Percentiles rank a stretch among this genome's conserved stretches.
phyloP scores from a whole-genome alignment of 2,797 vertebrate species.

The Halcyon badia region DNA sequence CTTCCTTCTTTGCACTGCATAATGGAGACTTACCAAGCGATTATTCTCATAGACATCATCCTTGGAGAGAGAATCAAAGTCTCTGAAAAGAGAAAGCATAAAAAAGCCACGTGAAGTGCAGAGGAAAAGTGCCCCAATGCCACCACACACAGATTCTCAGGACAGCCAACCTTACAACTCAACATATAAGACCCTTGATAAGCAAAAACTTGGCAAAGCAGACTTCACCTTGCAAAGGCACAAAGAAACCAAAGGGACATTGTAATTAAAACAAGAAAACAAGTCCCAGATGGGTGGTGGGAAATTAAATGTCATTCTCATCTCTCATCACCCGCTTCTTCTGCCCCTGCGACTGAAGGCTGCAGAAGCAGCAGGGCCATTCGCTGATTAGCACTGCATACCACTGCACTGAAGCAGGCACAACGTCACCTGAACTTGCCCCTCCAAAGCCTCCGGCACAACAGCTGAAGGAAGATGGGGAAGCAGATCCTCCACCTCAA shows the following conservation, averaged over 20 bases:
- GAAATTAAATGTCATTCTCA: neutral
- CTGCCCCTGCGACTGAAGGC: neutral
- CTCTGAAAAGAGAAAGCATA: constrained; percentile 82
- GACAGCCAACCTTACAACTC: neutral
- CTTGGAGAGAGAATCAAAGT: constrained; percentile 94
- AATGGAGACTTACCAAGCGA: constrained; percentile 88
- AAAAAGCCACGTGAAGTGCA: neutral
- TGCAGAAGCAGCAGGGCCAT: neutral
- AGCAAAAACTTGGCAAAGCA: neutral
- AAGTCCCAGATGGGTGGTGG: neutral
- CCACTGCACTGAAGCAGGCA: neutral
- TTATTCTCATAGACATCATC: constrained; percentile 98
- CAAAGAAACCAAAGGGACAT: neutral
- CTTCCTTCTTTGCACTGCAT: neutral
- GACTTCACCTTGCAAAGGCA: neutral
- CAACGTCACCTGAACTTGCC: fast-evolving
- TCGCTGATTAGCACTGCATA: neutral
- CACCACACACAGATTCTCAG: neutral
- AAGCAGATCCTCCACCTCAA: neutral
- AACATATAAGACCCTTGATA: neutral
- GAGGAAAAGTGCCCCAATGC: neutral
- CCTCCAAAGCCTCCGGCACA: neutral
- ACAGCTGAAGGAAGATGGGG: neutral
- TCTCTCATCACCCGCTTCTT: fast-evolving
- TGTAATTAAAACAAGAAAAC: neutral